Percentiles rank a stretch among this genome's conserved stretches.
phyloP scores from a whole-genome alignment of 2,888 invertebrate species.

The Eupeodes latifasciatus region DNA sequence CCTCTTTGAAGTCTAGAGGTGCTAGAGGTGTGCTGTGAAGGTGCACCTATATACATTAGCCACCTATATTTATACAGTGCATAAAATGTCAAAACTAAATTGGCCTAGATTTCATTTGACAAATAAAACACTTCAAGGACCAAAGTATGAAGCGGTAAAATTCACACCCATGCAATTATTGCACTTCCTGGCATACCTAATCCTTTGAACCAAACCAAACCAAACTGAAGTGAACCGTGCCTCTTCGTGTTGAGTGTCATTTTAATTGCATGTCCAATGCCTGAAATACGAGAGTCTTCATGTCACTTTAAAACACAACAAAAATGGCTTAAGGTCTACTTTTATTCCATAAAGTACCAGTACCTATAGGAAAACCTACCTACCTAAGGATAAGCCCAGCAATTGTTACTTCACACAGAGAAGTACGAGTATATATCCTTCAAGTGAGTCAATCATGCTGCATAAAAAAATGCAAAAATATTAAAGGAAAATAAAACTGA shows the following conservation, averaged over 20 bases:
- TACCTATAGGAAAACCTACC: not conserved
- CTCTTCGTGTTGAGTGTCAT: conserved; percentile 55
- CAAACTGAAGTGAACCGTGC: conserved; percentile 27
- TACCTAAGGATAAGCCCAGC: not conserved
- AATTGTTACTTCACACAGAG: conserved; percentile 27
- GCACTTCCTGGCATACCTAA: conserved; percentile 46
- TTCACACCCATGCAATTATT: conserved; percentile 68
- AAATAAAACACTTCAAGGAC: conserved; percentile 41
- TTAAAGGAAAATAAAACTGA: conserved; percentile 11
- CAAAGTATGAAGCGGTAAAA: conserved; percentile 27
- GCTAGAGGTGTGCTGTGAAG: no score
- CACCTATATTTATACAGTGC: not conserved
- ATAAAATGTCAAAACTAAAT: conserved; percentile 38
- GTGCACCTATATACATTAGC: no score
- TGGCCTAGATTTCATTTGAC: conserved; percentile 41
- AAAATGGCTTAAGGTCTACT: conserved; percentile 9
- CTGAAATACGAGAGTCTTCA: conserved; percentile 52
- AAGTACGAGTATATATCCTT: not conserved
- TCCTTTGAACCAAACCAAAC: conserved; percentile 41
- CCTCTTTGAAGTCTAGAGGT: not conserved
- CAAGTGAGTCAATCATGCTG: conserved; percentile 56
- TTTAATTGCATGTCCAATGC: conserved; percentile 70
- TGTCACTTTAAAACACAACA: conserved; percentile 45
- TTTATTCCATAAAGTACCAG: not conserved
- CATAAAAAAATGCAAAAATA: not conserved